Conservation (phyloP, 2,888 invertebrate genomes). For the Ypsolopha scabrella region DNA sequence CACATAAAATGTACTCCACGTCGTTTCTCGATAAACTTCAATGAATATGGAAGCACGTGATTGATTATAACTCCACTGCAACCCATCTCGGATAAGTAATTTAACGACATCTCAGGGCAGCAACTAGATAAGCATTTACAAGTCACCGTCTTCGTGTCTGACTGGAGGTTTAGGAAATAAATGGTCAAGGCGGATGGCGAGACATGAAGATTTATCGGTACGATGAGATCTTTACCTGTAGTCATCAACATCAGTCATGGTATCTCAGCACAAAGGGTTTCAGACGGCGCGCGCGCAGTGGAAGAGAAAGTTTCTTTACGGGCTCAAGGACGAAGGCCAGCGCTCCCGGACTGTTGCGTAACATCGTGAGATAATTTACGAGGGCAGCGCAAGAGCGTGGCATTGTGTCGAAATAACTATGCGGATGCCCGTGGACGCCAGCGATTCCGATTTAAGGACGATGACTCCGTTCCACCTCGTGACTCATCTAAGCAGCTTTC, state of each 20-base stretch:
- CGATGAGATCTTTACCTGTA: background rate
- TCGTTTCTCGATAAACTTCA: conserved; percentile 9
- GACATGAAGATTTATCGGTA: background rate
- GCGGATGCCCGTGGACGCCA: conserved; percentile 19
- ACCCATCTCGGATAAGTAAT: background rate
- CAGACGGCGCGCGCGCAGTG: conserved; percentile 9
- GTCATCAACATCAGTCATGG: background rate
- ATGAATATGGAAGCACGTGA: conserved; percentile 16
- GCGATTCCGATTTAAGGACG: conserved; percentile 39
- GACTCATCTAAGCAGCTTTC: conserved; percentile 4
- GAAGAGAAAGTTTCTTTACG: conserved; percentile 57
- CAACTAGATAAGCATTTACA: background rate
- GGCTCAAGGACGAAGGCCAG: conserved; percentile 57
- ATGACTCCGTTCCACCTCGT: conserved; percentile 29
- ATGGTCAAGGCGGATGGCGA: background rate
- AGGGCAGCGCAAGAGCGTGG: background rate
- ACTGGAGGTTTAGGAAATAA: too few species aligned
- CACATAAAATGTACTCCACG: conserved; percentile 2
- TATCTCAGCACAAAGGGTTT: background rate
- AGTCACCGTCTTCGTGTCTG: background rate
- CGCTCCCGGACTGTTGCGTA: conserved; percentile 44
- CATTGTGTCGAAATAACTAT: conserved; percentile 39
- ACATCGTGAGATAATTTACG: conserved; percentile 41
- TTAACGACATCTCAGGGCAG: too few species aligned
- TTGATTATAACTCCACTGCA: background rate